Evolutionary conservation across 2,113 vertebrate genomes (phyloP), one percentile per base, ranked within the genome.

Genomic region (Brachirus orientalis): DNA sequence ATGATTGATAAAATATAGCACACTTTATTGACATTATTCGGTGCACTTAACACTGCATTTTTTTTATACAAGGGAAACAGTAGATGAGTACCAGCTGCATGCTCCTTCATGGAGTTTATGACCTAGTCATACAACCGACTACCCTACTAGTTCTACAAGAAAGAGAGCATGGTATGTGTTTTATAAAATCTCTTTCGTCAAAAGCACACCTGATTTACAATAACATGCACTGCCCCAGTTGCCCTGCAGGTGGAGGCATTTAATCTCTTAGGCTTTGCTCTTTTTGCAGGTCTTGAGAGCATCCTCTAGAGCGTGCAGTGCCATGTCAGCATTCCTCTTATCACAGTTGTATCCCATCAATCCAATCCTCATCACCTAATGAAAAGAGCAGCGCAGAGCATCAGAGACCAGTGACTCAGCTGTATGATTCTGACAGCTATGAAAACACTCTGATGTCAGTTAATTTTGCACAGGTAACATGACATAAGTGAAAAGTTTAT

Each of bases 271-370:
- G 63, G 95, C 90, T 72, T 90, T 94, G 92, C 87, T 93, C 71
- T 77, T 92, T 67, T 74, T 92, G 83, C 96, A 98, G 82, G 20
- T 79, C 77, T 89, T 80, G 0, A 99, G 92, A 53, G 96, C 95
- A 0, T 97, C 95, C 4, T 13, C 86, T 83, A 99, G 86, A 59
- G 96, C 96, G 0, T 14, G 6, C 0, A 92, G 83, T 18, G 95
- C 92, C 9, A 69, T 91, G 57, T 96, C 95, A 79, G 94, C 96
- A 0, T 95, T 99, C 35, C 41, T 16, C 1, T 88, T 84, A 72
- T 94, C 96, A 0, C 96, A 96, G 79, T 99, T 99, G 89, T 92
- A 93, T 74, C 98, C 98, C 95, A 99, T 94, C 79, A 99, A 89
- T 55, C 98, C 97, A 0, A 99, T 94, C n/a, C 97, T 93, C 40